Evolutionary conservation across 2,888 invertebrate genomes (phyloP), one percentile per base, ranked within the genome.

Genomic region (Ctenicera cuprea): DNA sequence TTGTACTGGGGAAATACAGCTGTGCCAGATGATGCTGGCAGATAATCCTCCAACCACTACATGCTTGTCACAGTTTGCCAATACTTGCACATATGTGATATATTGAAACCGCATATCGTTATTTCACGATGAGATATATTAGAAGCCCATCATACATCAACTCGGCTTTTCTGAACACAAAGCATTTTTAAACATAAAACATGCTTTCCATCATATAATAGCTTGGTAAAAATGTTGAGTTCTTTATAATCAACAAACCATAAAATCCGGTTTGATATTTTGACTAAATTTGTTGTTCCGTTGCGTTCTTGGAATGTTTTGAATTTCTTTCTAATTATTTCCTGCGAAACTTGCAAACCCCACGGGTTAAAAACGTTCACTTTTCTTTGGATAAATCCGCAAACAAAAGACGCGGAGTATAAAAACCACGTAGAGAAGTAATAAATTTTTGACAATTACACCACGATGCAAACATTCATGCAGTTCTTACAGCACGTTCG

Each of bases 41-140:
- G 68, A 72, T 69, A 72, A 75, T 75, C 64, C 72, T 30, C 41
- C 69, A 43, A 59, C 72, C 43, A 64, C 75, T 75, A 75, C 64
- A 72, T 65, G 72, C 71, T 62, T 68, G 71, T 75, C 68, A 75
- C 65, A 71, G 72, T 54, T 64, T 75, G 72, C 67, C 72, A 67
- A 75, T 75, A 63, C 64, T 73, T 33, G 61, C 71, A 72, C 73
- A 68, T 45, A 68, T 73, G 73, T 63, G 73, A 68, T 67, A 68
- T 68, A 73, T 68, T 63, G 45, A 64, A 67, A 63, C 63, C 67
- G 54, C 72, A 73, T 66, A 41, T 67, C 62, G 54, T 72, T 71
- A 71, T 54, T 43, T 45, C 18, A 11, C 64, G 16, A 71, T 45
- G 45, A 64, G 64, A 64, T 69, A 45, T 68, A 66, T 66, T 66